Base-by-base conservation (phyloP, 2,888 invertebrate genomes). In the Cistogaster globosa region DNA sequence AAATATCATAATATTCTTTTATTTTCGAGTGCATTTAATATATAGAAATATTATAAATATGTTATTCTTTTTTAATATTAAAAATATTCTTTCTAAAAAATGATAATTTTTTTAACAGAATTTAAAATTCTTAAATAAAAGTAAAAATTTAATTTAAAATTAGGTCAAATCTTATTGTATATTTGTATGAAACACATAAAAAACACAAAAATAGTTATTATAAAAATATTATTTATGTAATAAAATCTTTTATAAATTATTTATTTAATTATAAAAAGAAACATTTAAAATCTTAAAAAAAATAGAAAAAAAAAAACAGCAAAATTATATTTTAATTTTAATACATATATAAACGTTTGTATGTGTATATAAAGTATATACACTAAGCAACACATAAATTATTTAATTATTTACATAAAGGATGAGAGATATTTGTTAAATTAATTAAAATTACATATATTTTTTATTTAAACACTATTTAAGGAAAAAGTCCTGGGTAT, bases 1-100 rank as follows among this genome's bases (percentile, higher is more conserved):
- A 74, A 78, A 82, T 78, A 75, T 85, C 82, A 78, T 65, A 62
- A 69, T 76, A 72, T 68, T 71, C 55, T 69, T 58, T 77, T 76
- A 45, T 71, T 77, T 60, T 65, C 74, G 74, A 65, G 85, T 85
- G 85, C 85, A 69, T 77, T 79, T 79, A 82, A 85, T 82, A 75
- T 82, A 78, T 82, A 42, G 65, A 71, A 72, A 69, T 63, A 71
- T 71, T 48, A 62, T 42, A 26, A 58, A 51, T 60, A 20, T 26
- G 32, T 32, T 32, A 8, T 45, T 71, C 51, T 11, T 42, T 42
- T 42, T 42, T 12, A 12, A 12, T 42, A 12, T 42, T 12, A 42
- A 42, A 2, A 42, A 42, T 42, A 42, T 12, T 42, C 0, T 12
- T 38, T 71, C 72, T 69, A 42, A 12, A 12, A 42, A 42, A 42